Evolutionary conservation across 2,888 invertebrate genomes (phyloP), one percentile per base, ranked within the genome.

Genomic region (Dusona sp.): DNA sequence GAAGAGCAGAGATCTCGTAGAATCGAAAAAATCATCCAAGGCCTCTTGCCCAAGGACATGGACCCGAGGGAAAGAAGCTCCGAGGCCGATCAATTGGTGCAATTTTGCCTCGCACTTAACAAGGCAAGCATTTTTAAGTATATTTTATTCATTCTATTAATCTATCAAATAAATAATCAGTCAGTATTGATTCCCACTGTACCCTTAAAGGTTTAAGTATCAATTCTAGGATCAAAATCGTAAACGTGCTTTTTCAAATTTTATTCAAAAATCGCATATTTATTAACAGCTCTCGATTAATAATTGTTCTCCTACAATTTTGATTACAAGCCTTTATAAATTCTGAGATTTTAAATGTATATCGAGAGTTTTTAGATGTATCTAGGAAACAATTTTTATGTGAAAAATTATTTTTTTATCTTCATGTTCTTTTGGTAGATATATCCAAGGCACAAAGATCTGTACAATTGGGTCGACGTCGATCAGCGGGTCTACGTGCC

Each of bases 401-500:
- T 19, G 33, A n/a, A 29, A 22, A 6, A 45, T 67, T 16, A 48
- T 22, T 65, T 77, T 22, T 3, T 89, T 89, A 7, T 29, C 13
- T 29, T 4, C 4, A 29, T 61, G 6, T 57, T 61, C n/a, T 61
- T 61, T 25, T 29, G 3, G 7, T 88, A 94, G 95, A 92, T 94
- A 74, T 93, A 93, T 89, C 94, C 95, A 25, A 91, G 94, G 87
- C 92, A 94, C 89, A 95, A 94, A 88, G 94, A 94, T 85, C 91
- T 94, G 22, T 93, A 94, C 85, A 93, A 93, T 83, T 93, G 93
- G 91, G 92, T 94, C 74, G 93, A 94, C 87, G 92, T 94, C 45
- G 93, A 94, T 89, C 93, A 94, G 89, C 91, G 93, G 83, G 92
- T 94, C 84, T 94, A 94, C 90, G 92, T 94, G 88, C 91, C 93